Evolutionary conservation across 1,140 invertebrate genomes (phyloP).

Genomic region (Panulirus ornatus): DNA sequence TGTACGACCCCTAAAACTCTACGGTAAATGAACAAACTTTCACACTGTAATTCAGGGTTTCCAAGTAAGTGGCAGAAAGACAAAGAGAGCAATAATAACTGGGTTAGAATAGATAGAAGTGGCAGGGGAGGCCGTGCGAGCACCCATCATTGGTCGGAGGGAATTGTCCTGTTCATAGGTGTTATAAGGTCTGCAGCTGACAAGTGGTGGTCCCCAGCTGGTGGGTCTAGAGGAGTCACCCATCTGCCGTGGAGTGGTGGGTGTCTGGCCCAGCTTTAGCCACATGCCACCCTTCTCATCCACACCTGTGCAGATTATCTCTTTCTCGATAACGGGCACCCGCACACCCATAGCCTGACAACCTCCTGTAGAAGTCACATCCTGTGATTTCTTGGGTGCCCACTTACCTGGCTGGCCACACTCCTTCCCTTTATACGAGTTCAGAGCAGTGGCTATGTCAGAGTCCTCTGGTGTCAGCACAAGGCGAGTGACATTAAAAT

Average conservation of each 20-base stretch:
- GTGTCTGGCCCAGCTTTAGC: constrained; percentile 49
- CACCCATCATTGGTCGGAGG: constrained; percentile 53
- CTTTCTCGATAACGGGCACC: constrained; percentile 44
- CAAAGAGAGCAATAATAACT: neutral
- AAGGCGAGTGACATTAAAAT: constrained; percentile 47
- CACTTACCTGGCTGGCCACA: constrained; percentile 38
- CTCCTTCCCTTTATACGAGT: constrained; percentile 48
- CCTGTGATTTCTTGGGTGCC: constrained; percentile 28
- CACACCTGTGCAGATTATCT: constrained; percentile 56
- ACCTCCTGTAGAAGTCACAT: constrained; percentile 49
- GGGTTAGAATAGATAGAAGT: neutral
- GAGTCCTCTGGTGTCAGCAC: constrained; percentile 59
- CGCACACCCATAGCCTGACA: constrained; percentile 50
- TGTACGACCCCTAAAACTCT: no score
- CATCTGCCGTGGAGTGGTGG: constrained; percentile 28
- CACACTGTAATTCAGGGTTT: neutral
- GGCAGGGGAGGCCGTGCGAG: constrained; percentile 47
- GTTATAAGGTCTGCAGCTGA: constrained; percentile 31
- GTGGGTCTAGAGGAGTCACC: constrained; percentile 13
- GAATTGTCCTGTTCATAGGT: constrained; percentile 24
- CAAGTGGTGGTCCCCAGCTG: constrained; percentile 53
- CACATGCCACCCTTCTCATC: constrained; percentile 51
- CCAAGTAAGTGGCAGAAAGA: neutral
- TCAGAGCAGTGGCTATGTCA: constrained; percentile 43
- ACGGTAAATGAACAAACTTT: neutral